A percentile compares a stretch with the other conserved stretches of the same genome.
These are phyloP conservation scores for Biston betularia DNA, from an alignment of 2,888 invertebrate genomes.

Conservation along the genomic window DNA sequence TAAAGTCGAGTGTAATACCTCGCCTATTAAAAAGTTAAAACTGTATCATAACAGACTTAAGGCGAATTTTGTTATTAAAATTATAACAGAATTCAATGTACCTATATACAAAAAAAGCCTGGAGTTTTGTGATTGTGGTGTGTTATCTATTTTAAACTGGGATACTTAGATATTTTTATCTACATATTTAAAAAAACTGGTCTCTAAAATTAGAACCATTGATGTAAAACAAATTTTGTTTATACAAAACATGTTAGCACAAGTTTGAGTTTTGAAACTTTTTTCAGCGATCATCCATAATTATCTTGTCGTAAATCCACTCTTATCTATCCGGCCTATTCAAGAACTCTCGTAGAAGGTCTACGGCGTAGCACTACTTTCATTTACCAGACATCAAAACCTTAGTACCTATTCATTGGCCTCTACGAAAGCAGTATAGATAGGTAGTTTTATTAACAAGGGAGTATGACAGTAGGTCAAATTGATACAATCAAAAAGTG, in stretches of 20 bases:
- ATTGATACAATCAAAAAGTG: neutral
- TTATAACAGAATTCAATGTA: too few relatives aligned
- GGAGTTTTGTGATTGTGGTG: too few relatives aligned
- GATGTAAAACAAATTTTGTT: neutral
- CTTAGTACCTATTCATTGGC: constrained; percentile 56
- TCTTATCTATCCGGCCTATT: constrained; percentile 38
- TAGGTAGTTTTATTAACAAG: constrained; percentile 47
- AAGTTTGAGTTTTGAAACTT: neutral
- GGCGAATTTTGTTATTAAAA: neutral
- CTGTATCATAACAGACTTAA: neutral
- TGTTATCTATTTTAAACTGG: too few relatives aligned
- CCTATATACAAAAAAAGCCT: too few relatives aligned
- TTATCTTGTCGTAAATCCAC: constrained; percentile 23
- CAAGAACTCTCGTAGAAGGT: constrained; percentile 41
- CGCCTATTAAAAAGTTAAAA: neutral
- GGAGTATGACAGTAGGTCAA: constrained; percentile 16
- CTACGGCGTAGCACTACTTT: constrained; percentile 57
- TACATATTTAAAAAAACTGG: too few relatives aligned
- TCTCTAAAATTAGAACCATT: neutral
- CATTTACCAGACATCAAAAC: constrained; percentile 61
- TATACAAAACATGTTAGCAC: too few relatives aligned
- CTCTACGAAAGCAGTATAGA: constrained; percentile 49
- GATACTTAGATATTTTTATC: too few relatives aligned
- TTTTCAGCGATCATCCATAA: constrained; percentile 7
- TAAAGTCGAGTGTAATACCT: neutral